Percentiles rank a stretch among this genome's conserved stretches.
These are phyloP conservation scores for Lerema accius DNA, from an alignment of 1,140 invertebrate genomes.

Conservation along the genomic window DNA sequence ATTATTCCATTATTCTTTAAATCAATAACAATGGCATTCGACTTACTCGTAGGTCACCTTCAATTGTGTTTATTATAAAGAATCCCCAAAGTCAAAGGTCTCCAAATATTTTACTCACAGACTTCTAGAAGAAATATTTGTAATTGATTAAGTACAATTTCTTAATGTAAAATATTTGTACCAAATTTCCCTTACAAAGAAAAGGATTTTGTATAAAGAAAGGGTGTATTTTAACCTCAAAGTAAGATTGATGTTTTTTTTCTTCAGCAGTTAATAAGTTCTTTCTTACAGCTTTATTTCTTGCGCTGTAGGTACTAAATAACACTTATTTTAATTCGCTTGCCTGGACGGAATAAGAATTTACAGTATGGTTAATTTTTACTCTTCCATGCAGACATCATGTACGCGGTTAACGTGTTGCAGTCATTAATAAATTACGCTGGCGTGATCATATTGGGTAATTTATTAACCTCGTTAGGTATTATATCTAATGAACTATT, in stretches of 20 bases:
- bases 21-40: no score
- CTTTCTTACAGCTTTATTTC: slow-evolving; percentile 8
- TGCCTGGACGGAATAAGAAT: slow-evolving; percentile 7
- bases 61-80: background rate
- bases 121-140: background rate
- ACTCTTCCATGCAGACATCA: background rate
- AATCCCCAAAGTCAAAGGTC: background rate
- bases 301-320: slow-evolving; percentile 1
- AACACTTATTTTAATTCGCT: slow-evolving; percentile 10
- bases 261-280: slow-evolving; percentile 8
- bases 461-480: slow-evolving; percentile 29
- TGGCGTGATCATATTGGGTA: slow-evolving; percentile 25
- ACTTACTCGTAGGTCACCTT: no score
- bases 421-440: slow-evolving; percentile 32
- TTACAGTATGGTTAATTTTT: slow-evolving; percentile 8
- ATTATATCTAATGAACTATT: slow-evolving; percentile 24
- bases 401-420: slow-evolving; percentile 7
- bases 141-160: background rate
- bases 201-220: background rate
- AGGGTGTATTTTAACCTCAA: slow-evolving; percentile 2
- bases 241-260: slow-evolving; percentile 5
- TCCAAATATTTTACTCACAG: background rate
- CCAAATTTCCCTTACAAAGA: background rate
- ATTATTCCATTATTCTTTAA: no score
- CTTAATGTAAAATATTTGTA: background rate